Conservation (phyloP, 2,113 vertebrate genomes). For the Sinocyclocheilus anophthalmus region DNA sequence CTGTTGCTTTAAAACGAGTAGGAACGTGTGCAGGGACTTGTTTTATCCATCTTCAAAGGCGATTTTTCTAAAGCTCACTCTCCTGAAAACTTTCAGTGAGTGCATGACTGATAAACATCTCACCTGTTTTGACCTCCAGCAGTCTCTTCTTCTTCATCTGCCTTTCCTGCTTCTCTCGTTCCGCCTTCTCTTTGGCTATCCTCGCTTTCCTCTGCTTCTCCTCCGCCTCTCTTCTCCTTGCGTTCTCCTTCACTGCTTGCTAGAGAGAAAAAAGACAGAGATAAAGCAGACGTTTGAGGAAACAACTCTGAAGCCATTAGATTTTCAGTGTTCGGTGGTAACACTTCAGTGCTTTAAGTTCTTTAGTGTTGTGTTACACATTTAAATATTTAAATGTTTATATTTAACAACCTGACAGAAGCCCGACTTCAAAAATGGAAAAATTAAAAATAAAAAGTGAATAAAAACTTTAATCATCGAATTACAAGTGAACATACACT, state of each 20-base stretch:
- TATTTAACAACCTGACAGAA: no score
- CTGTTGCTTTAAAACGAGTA: not conserved
- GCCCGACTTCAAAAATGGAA: no score
- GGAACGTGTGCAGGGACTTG: not conserved
- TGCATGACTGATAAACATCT: conserved; percentile 55
- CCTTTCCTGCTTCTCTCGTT: conserved; percentile 88
- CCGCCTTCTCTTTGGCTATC: conserved; percentile 90
- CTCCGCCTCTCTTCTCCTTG: conserved; percentile 83
- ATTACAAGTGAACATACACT: no score
- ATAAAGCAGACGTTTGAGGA: not conserved
- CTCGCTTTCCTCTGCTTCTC: conserved; percentile 89
- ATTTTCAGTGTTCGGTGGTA: not conserved
- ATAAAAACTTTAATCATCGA: no score
- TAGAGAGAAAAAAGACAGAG: conserved; percentile 61
- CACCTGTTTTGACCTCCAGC: conserved; percentile 92
- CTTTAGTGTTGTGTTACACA: no score
- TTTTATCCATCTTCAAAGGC: not conserved
- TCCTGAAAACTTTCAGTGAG: conserved; percentile 8
- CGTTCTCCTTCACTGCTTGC: conserved; percentile 94
- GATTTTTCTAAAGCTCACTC: not conserved
- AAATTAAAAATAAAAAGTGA: no score
- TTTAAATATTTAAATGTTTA: no score
- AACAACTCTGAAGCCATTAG: not conserved
- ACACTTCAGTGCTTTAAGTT: not conserved
- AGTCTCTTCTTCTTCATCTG: conserved; percentile 91